Evolutionary conservation across 2,888 invertebrate species (phyloP).

Genomic region (Aleiodes testaceus): DNA sequence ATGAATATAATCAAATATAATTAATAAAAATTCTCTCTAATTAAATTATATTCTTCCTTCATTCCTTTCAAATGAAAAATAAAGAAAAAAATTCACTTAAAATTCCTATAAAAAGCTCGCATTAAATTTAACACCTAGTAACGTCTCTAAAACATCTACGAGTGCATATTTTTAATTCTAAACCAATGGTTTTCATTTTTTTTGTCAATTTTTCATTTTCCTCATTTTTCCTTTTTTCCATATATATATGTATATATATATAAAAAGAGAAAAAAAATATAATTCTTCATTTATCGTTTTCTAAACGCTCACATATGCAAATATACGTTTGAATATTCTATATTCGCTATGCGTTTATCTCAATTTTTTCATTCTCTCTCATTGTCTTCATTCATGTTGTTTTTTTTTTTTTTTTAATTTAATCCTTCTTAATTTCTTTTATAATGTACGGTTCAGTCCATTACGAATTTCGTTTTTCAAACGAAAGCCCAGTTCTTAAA

Average conservation of each 20-base stretch:
- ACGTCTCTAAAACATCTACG: slow-evolving; percentile 58
- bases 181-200: slow-evolving; percentile 6
- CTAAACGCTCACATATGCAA: slow-evolving; percentile 33
- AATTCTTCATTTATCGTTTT: slow-evolving; percentile 50
- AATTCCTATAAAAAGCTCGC: slow-evolving; percentile 62
- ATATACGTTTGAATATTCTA: slow-evolving; percentile 15
- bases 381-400: slow-evolving; percentile 1
- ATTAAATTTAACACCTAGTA: slow-evolving; percentile 48
- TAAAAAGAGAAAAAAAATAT: slow-evolving; percentile 57
- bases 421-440: not conserved
- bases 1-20: slow-evolving; percentile 21
- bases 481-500: not conserved
- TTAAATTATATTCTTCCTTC: slow-evolving; percentile 48
- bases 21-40: slow-evolving; percentile 56
- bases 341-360: slow-evolving; percentile 26
- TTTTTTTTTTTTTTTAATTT: slow-evolving; percentile 13
- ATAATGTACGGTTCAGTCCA: slow-evolving; percentile 23
- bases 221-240: slow-evolving; percentile 24
- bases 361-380: slow-evolving; percentile 12
- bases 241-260: slow-evolving; percentile 4
- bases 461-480: slow-evolving; percentile 18
- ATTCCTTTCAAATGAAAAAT: slow-evolving; percentile 56
- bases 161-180: slow-evolving; percentile 42
- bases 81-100: slow-evolving; percentile 63
- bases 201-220: not conserved